A percentile compares a stretch with the other conserved stretches of the same genome.
Evolutionary conservation across 2,113 vertebrate genomes (phyloP).

Genomic region (Phaetusa simplex): DNA sequence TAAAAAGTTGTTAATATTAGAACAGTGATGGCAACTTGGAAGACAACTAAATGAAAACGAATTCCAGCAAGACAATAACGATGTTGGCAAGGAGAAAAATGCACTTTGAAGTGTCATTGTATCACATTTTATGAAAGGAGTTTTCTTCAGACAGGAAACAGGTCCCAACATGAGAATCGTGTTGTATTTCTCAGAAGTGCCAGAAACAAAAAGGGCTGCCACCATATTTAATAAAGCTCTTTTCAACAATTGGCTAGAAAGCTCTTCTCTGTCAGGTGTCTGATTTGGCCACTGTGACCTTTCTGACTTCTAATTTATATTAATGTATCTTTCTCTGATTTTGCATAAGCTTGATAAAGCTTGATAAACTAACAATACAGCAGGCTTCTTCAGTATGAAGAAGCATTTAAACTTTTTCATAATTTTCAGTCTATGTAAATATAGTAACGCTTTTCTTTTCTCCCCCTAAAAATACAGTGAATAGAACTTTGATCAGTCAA

Average conservation of each 20-base stretch:
- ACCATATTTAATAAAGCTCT: not conserved
- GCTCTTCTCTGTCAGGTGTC: not conserved
- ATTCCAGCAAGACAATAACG: not conserved
- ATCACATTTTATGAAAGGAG: not conserved
- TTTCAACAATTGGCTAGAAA: not conserved
- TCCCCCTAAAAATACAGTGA: not conserved
- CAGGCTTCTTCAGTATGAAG: not conserved
- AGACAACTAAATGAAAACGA: not conserved
- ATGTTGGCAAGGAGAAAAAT: not conserved
- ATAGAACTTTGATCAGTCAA: slow-evolving; percentile 8
- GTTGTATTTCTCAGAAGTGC: not conserved
- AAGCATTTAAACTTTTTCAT: not conserved
- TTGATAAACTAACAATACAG: not conserved
- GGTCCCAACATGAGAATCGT: not conserved
- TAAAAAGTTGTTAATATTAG: not conserved
- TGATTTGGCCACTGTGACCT: not conserved
- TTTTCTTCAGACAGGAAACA: not conserved
- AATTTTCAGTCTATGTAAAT: not conserved
- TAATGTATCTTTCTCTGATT: not conserved
- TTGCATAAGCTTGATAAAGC: not conserved
- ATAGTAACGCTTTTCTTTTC: not conserved
- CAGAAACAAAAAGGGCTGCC: not conserved
- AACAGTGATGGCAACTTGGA: not conserved
- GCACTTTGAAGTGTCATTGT: not conserved
- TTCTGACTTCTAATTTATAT: not conserved